These are phyloP conservation scores for Tragelaphus oryx DNA, from an alignment of 2,797 vertebrate genomes.

Conservation along the genomic window DNA sequence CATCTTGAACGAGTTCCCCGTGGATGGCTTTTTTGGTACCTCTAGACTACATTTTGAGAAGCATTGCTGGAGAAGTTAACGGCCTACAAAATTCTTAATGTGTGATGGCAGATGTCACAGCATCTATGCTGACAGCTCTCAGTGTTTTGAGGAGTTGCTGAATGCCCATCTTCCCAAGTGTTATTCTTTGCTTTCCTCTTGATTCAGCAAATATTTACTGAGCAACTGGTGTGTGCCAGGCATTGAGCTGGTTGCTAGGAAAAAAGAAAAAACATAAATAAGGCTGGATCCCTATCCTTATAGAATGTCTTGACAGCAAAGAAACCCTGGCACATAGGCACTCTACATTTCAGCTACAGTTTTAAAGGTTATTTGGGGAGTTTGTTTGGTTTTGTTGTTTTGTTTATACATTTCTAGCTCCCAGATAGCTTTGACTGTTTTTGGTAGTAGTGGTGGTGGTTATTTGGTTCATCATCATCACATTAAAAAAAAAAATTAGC, in stretches of 20 bases:
- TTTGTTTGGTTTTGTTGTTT: background rate
- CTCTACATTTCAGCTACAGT: background rate
- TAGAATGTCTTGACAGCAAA: background rate
- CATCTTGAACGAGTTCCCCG: background rate
- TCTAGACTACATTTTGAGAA: background rate
- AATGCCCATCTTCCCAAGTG: background rate
- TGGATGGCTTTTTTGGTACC: background rate
- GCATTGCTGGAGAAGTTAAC: background rate
- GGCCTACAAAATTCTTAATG: background rate
- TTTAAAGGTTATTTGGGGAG: background rate
- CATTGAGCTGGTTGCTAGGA: background rate
- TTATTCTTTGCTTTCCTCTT: background rate
- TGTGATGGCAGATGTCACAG: background rate
- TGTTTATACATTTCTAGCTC: background rate
- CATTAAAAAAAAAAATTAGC: background rate
- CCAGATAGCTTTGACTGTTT: background rate
- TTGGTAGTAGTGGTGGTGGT: background rate
- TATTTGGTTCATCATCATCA: background rate
- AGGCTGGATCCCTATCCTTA: background rate
- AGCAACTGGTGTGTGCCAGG: background rate
- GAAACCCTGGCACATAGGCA: background rate
- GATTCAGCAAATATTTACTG: background rate
- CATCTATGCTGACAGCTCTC: background rate
- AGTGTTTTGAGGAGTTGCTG: background rate
- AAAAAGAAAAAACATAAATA: background rate